Percentiles rank a stretch among this genome's conserved stretches.
These are phyloP conservation scores for Pristis pectinata DNA, from an alignment of 2,797 vertebrate genomes.

Conservation along the genomic window DNA sequence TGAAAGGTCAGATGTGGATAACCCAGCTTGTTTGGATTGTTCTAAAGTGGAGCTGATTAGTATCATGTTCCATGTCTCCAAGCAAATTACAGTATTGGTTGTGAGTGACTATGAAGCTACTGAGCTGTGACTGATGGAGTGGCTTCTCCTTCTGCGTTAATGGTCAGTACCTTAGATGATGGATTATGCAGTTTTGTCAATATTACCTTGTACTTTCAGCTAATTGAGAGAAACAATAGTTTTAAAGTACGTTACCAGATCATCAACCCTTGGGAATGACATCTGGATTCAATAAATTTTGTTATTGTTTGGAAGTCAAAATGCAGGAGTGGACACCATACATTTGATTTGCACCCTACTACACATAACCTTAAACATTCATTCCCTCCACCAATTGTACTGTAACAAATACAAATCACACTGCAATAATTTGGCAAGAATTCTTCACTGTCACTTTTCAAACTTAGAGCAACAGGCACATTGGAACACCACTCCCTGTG, in stretches of 20 bases:
- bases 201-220: neutral
- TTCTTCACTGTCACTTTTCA: no score
- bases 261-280: neutral
- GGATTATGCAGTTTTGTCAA: no score
- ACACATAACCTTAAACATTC: no score
- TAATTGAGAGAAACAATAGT: neutral
- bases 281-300: neutral
- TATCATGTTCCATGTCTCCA: neutral
- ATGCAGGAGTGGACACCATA: no score
- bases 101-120: neutral
- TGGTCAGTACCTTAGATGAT: neutral
- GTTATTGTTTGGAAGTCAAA: neutral
- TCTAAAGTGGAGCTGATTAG: neutral
- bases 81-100: neutral
- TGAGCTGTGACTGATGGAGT: no score
- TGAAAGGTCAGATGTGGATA: neutral
- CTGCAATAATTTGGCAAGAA: no score
- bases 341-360: no score
- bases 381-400: no score
- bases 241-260: neutral
- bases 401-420: no score
- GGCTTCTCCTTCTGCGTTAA: no score
- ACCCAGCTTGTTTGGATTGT: neutral
- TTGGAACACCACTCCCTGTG: no score
- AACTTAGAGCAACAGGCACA: no score